phyloP scores from a whole-genome alignment of 1,140 invertebrate genomes.

The Olivierus martensii region DNA sequence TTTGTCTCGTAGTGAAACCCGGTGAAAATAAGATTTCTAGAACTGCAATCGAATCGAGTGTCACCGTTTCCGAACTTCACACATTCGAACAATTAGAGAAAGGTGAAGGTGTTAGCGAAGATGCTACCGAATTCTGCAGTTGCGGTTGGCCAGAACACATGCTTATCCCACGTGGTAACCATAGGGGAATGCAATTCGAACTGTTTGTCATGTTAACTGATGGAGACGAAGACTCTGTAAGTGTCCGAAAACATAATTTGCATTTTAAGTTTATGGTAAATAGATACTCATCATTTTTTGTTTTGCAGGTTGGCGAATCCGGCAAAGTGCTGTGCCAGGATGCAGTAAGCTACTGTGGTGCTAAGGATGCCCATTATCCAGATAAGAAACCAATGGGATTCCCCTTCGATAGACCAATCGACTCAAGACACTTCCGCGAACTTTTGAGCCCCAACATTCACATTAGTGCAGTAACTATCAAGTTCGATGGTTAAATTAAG shows the following conservation, averaged over 20 bases:
- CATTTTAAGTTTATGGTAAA: background rate
- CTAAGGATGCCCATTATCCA: constrained; percentile 42
- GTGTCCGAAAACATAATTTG: background rate
- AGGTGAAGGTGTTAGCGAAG: constrained; percentile 2
- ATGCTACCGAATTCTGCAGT: constrained; percentile 34
- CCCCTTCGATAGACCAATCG: constrained; percentile 10
- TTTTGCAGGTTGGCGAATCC: constrained; percentile 1
- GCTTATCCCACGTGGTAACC: constrained; percentile 56
- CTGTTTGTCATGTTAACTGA: constrained; percentile 70
- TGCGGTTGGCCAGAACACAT: constrained; percentile 49
- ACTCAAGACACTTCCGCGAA: constrained; percentile 2
- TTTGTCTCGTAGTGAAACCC: constrained; percentile 36
- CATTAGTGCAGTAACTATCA: constrained; percentile 2
- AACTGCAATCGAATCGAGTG: constrained; percentile 46
- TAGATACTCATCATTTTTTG: background rate
- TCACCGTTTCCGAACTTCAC: constrained; percentile 52
- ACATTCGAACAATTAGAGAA: constrained; percentile 38
- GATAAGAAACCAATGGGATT: constrained; percentile 15
- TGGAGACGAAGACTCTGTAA: constrained; percentile 44
- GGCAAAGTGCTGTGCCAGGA: constrained; percentile 39
- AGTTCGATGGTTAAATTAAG: background rate
- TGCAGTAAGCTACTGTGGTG: constrained; percentile 55
- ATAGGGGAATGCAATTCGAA: constrained; percentile 49
- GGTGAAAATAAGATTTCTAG: constrained; percentile 47
- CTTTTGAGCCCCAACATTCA: background rate